These are phyloP conservation scores for Agriotes lineatus DNA, from an alignment of 2,888 invertebrate genomes.

Conservation along the genomic window DNA sequence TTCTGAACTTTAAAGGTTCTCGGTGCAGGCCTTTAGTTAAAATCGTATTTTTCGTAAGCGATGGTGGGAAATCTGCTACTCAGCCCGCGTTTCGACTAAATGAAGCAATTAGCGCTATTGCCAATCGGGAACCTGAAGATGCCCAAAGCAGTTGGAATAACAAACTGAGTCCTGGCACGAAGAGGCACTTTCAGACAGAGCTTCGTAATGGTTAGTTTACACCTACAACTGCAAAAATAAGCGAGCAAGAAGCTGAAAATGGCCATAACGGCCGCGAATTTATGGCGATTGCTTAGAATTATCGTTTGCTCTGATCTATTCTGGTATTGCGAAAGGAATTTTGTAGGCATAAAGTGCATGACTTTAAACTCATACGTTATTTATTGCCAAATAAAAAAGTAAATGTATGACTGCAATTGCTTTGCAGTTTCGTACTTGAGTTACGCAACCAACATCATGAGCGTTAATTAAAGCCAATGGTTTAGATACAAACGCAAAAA, in stretches of 20 bases:
- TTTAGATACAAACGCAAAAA: too few relatives aligned
- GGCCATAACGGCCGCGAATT: constrained; percentile 13
- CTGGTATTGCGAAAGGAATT: constrained; percentile 8
- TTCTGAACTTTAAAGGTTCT: background rate
- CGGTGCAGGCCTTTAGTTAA: too few relatives aligned
- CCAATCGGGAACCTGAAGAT: constrained; percentile 4
- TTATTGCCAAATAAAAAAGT: background rate
- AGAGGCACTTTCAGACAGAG: constrained; percentile 24
- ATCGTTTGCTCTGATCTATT: constrained; percentile 20
- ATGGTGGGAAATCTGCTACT: too few relatives aligned
- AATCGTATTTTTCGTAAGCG: too few relatives aligned
- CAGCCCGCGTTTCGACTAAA: background rate
- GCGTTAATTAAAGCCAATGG: too few relatives aligned
- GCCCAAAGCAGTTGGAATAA: constrained; percentile 18
- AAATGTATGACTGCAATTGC: too few relatives aligned
- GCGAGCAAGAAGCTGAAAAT: constrained; percentile 24
- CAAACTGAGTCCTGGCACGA: constrained; percentile 43
- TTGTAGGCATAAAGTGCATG: background rate
- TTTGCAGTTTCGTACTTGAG: too few relatives aligned
- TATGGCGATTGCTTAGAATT: constrained; percentile 16
- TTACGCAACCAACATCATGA: too few relatives aligned
- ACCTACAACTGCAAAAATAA: constrained; percentile 31
- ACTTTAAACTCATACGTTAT: background rate
- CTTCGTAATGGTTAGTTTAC: constrained; percentile 24
- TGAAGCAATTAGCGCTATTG: background rate